Conservation (phyloP, 2,797 vertebrate species). For the Hirundo rustica region DNA sequence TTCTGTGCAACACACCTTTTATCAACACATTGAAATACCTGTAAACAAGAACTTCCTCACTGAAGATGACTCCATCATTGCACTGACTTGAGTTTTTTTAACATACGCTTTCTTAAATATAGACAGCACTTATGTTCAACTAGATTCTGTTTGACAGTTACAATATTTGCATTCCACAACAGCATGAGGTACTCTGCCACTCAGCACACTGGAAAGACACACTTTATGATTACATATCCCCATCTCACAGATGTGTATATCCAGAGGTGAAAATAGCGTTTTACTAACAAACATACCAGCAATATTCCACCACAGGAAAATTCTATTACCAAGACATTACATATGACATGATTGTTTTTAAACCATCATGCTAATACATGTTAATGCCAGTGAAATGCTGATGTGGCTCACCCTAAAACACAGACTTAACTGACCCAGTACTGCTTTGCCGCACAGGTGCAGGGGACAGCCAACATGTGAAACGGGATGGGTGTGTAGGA, state of each 20-base stretch:
- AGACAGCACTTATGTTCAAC: not conserved
- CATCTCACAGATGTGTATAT: not conserved
- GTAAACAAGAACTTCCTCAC: not conserved
- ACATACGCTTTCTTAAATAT: not conserved
- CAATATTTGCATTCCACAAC: not conserved
- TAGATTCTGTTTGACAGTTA: not conserved
- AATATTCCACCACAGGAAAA: not conserved
- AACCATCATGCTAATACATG: not conserved
- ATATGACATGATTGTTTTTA: rapidly evolving
- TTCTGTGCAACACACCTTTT: not conserved
- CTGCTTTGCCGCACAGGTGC: not conserved
- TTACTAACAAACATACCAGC: not conserved
- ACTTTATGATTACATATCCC: not conserved
- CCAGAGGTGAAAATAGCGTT: not conserved
- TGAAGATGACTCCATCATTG: not conserved
- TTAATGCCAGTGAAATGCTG: not conserved
- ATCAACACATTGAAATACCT: not conserved
- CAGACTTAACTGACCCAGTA: not conserved
- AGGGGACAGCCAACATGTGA: not conserved
- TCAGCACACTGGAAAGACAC: not conserved
- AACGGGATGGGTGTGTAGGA: not conserved
- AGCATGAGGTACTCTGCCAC: not conserved
- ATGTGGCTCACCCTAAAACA: not conserved
- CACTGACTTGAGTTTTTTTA: not conserved
- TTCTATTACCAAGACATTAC: not conserved